Evolutionary conservation across 2,797 vertebrate species (phyloP).

Genomic region (Enteromius anoplus): DNA sequence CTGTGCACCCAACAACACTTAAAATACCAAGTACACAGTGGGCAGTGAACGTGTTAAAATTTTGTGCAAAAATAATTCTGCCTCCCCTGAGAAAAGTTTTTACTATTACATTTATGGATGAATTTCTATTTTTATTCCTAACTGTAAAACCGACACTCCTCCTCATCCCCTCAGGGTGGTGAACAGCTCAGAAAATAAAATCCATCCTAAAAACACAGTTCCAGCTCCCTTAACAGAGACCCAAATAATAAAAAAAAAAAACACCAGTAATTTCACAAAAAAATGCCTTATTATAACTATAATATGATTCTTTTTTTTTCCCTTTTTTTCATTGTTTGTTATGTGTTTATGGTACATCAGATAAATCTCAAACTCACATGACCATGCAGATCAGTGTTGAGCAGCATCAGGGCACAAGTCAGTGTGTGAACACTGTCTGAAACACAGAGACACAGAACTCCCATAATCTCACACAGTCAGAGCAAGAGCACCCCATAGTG

Average conservation of each 20-base stretch:
- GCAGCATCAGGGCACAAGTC: conserved; percentile 95
- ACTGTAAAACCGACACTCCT: conserved; percentile 12
- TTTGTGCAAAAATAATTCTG: not conserved
- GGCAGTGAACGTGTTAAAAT: conserved; percentile 1
- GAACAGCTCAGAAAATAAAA: conserved; percentile 8
- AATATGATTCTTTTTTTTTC: not conserved
- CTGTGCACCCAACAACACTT: conserved; percentile 26
- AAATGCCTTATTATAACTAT: not conserved
- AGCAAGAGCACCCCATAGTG: conserved; percentile 49
- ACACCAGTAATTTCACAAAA: not conserved
- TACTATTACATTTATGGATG: conserved; percentile 26
- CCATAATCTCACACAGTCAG: not conserved
- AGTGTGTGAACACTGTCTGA: conserved; percentile 93
- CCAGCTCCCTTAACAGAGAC: not conserved
- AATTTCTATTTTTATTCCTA: conserved; percentile 27
- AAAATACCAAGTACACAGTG: not conserved
- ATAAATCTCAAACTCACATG: conserved; percentile 82
- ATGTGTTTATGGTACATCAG: not conserved
- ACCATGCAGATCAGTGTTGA: conserved; percentile 97
- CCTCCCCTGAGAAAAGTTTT: not conserved
- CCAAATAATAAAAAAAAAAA: not conserved
- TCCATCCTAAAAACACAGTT: conserved; percentile 2
- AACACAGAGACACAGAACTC: conserved; percentile 55
- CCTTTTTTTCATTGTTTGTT: not conserved
- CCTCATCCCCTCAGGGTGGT: not conserved